Evolutionary conservation across 2,113 vertebrate genomes (phyloP).

Genomic region (Micronycteris hirsuta): DNA sequence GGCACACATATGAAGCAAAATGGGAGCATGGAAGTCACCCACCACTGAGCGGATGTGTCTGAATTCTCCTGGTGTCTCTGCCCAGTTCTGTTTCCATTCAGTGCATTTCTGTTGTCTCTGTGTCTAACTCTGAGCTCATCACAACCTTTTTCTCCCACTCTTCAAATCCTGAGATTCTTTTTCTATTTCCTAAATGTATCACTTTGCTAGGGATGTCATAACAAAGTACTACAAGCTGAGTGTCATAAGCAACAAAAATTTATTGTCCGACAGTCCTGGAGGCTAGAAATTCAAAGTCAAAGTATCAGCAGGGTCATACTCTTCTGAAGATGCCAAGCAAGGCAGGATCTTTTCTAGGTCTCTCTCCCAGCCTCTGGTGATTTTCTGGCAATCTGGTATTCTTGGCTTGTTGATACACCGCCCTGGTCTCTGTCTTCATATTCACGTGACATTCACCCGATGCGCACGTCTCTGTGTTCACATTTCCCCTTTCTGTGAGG

Average conservation of each 20-base stretch:
- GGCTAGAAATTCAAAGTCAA: background rate
- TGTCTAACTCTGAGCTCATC: background rate
- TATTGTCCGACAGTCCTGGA: background rate
- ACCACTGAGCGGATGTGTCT: background rate
- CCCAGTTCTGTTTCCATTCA: background rate
- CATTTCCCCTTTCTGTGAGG: background rate
- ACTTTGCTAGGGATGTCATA: accelerated
- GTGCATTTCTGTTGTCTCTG: background rate
- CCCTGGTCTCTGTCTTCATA: background rate
- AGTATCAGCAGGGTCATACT: background rate
- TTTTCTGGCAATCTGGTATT: background rate
- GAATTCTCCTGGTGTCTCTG: background rate
- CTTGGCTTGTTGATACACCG: background rate
- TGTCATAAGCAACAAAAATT: background rate
- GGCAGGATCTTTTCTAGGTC: background rate
- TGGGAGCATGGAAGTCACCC: background rate
- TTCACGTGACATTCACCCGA: background rate
- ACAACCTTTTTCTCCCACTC: background rate
- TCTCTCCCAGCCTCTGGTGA: background rate
- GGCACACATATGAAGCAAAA: background rate
- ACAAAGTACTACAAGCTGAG: background rate
- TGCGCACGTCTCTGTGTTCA: background rate
- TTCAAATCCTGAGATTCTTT: background rate
- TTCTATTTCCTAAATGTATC: background rate
- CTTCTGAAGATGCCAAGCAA: too few relatives aligned